Evolutionary conservation across 2,888 invertebrate genomes (phyloP), one percentile per base, ranked within the genome.

Genomic region (Eupithecia dodoneata): DNA sequence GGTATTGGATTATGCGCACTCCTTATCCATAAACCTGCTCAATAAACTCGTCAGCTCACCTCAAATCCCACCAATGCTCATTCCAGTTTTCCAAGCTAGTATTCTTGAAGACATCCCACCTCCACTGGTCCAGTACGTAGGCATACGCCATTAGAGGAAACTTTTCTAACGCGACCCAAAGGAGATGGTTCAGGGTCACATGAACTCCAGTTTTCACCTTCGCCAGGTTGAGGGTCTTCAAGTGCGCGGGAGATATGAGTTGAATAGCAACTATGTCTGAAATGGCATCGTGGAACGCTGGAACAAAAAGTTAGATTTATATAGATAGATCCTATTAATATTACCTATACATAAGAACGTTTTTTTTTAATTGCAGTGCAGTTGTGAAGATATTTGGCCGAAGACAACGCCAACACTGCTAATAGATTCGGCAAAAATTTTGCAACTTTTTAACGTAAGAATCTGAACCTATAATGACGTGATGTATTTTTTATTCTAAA

Each of bases 211-310:
- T 87, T 18, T 91, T 90, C 42, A 90, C 88, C 65, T 92, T 88
- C 49, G 93, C 86, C 65, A 95, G 86, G 81, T 91, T 92, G 82
- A 96, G 87, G 79, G 89, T 92, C 77, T 91, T 87, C 74, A 96
- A 86, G 85, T 96, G 94, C 47, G 93, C 88, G 0, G 96, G 96
- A 15, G 95, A 93, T n/a, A 94, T 92, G 67, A 96, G 90, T 67
- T 96, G 96, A 30, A 96, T 87, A 7, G 96, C 96, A 13, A 96
- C 94, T 42, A 96, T 96, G 81, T 96, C 96, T 0, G 96, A 96
- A 73, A 97, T 92, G 47, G 96, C 96, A 86, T 96, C 96, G 86
- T 96, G 96, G 84, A 96, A 96, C 80, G 96, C 96, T 95, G 88
- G 15, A 85, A 87, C 2, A 59, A 9, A 44, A 73, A 4, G 52